Percentiles rank a stretch among this genome's conserved stretches.
Evolutionary conservation across 2,797 vertebrate species (phyloP).

Genomic region (Vireo griseus): DNA sequence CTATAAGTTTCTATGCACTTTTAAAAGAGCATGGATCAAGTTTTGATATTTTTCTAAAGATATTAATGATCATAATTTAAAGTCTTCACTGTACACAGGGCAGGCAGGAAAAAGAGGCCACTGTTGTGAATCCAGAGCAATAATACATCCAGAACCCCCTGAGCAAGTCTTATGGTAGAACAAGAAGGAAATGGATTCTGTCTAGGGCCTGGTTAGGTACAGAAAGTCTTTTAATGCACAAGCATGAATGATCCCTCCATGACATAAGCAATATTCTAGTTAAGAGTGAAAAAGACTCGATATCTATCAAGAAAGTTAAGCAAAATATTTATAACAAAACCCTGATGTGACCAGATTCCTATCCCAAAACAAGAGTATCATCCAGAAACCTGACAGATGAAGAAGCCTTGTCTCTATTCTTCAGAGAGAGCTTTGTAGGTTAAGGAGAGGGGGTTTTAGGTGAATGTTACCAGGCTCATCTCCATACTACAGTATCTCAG

Average conservation of each 20-base stretch:
- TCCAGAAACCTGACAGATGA: background rate
- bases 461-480: background rate
- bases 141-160: accelerated
- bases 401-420: background rate
- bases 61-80: background rate
- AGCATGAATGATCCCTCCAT: background rate
- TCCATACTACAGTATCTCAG: background rate
- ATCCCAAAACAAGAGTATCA: background rate
- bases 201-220: background rate
- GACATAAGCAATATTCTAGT: background rate
- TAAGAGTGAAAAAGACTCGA: background rate
- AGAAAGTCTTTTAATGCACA: background rate
- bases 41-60: background rate
- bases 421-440: background rate
- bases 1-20: background rate
- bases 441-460: background rate
- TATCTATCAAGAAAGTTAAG: background rate
- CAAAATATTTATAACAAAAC: background rate
- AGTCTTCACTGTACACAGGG: background rate
- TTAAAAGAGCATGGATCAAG: background rate
- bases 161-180: background rate
- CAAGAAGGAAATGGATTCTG: background rate
- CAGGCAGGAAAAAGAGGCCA: background rate
- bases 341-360: background rate
- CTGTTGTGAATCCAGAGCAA: background rate